These are phyloP conservation scores for Andrena bicolor DNA, from an alignment of 2,888 invertebrate genomes.

Conservation along the genomic window DNA sequence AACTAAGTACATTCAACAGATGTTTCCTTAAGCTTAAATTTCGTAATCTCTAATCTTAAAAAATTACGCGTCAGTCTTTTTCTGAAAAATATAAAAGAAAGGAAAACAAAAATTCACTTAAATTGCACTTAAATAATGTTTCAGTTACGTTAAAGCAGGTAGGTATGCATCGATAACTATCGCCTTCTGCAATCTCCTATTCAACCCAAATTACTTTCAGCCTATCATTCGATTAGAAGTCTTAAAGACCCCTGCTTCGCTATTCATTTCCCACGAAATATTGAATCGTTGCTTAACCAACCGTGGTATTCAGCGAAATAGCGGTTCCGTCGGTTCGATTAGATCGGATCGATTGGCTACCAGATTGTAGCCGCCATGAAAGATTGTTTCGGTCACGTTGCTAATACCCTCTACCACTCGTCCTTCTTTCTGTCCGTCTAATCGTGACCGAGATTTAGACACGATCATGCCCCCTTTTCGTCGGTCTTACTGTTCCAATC, in stretches of 20 bases:
- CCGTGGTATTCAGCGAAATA: conserved; percentile 8
- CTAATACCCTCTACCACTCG: conserved; percentile 11
- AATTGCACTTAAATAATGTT: too few species aligned
- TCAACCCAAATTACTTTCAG: conserved; percentile 3
- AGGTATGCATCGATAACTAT: conserved; percentile 21
- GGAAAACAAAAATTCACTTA: too few species aligned
- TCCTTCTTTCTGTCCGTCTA: conserved; percentile 5
- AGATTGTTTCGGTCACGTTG: conserved; percentile 54
- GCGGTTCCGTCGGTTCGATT: conserved; percentile 50
- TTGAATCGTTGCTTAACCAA: conserved; percentile 34
- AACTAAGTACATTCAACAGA: too few species aligned
- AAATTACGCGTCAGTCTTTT: too few species aligned
- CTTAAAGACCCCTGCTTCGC: conserved; percentile 8
- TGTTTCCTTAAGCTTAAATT: too few species aligned
- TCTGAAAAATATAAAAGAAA: too few species aligned
- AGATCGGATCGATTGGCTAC: conserved; percentile 50
- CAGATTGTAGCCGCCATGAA: conserved; percentile 38
- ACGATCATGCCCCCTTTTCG: conserved; percentile 25
- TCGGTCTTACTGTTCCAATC: conserved; percentile 30
- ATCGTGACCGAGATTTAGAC: conserved; percentile 37
- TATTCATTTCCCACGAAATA: conserved; percentile 38
- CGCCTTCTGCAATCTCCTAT: conserved; percentile 24
- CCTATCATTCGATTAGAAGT: neutral
- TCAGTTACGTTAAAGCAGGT: too few species aligned
- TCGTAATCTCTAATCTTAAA: too few species aligned